A percentile compares a stretch with the other conserved stretches of the same genome.
Conservation (phyloP, 1,140 invertebrate species). For the Teleogryllus occipitalis region DNA sequence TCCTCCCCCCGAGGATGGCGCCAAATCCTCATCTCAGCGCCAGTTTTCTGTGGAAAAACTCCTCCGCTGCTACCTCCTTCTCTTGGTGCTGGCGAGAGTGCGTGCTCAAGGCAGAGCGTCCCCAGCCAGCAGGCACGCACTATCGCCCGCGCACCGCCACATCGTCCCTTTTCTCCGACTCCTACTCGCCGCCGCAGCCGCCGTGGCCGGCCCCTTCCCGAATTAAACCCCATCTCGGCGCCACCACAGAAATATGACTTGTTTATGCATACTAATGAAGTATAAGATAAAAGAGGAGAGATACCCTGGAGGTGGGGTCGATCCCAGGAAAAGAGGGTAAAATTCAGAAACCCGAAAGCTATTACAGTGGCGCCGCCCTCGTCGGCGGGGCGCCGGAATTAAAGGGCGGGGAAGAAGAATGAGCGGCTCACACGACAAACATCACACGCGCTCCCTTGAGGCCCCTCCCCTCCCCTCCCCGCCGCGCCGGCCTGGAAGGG, state of each 20-base stretch:
- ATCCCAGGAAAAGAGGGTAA: neutral
- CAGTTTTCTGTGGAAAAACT: too few species aligned
- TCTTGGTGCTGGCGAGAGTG: too few species aligned
- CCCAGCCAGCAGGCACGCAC: too few species aligned
- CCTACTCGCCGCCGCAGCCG: too few species aligned
- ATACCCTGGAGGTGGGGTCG: neutral
- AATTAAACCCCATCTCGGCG: slow-evolving; percentile 5
- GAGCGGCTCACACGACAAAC: neutral
- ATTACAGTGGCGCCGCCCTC: neutral
- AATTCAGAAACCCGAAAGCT: neutral
- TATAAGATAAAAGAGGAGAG: slow-evolving; percentile 10
- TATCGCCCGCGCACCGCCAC: too few species aligned
- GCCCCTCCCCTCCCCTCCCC: too few species aligned
- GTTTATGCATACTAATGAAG: slow-evolving; percentile 21
- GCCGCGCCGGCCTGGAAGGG: too few species aligned
- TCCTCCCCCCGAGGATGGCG: too few species aligned
- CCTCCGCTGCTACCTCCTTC: too few species aligned
- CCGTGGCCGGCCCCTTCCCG: neutral
- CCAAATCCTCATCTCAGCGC: too few species aligned
- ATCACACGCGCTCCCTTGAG: neutral
- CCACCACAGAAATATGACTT: slow-evolving; percentile 17
- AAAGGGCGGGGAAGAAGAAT: neutral
- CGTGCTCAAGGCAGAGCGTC: too few species aligned
- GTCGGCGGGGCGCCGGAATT: neutral
- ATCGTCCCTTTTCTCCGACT: too few species aligned